Base-by-base conservation (phyloP, 2,888 invertebrate genomes). In the Dexiosoma caninum region DNA sequence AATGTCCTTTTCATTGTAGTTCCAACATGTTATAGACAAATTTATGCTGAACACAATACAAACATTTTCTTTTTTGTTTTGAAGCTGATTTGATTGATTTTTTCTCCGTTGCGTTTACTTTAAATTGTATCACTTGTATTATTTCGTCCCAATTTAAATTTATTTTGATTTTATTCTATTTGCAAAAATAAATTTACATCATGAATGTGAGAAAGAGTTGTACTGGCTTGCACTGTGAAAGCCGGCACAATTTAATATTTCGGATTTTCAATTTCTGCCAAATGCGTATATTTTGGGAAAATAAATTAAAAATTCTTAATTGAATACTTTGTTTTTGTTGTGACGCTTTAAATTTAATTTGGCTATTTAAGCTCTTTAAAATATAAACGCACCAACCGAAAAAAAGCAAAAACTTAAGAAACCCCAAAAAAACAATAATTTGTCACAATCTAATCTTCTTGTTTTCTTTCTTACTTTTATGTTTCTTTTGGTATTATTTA, bases 21-120 rank as follows among this genome's bases (percentile, higher is more conserved):
- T 64, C 70, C 64, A 78, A 78, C 77, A 78, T 78, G 77, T 78
- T 71, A 71, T 71, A 78, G 70, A 70, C 77, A 78, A 78, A 71
- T 66, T 66, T 71, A 71, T 71, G 64, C 37, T 70, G 40, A 64
- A 64, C 67, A 51, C 51, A 67, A 42, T 51, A 51, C 42, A 75
- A 66, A 53, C 14, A 32, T 75, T 59, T 75, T 60, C n/a, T n/a
- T n/a, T n/a, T n/a, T n/a, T n/a, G n/a, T n/a, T 59, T 57, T 55
- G 7, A 69, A 70, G 16, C 46, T 42, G 21, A 66, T 51, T 78
- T 78, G 64, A 70, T 78, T 78, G 70, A 70, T 77, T 77, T 78
- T 76, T 69, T 69, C 42, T 23, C 7, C 16, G 1, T 27, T 75
- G 9, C 16, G 6, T 44, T 60, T 44, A 14, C 8, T 46, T 21